Conservation (phyloP, 1,140 invertebrate species). For the Vanessa tameamea region DNA sequence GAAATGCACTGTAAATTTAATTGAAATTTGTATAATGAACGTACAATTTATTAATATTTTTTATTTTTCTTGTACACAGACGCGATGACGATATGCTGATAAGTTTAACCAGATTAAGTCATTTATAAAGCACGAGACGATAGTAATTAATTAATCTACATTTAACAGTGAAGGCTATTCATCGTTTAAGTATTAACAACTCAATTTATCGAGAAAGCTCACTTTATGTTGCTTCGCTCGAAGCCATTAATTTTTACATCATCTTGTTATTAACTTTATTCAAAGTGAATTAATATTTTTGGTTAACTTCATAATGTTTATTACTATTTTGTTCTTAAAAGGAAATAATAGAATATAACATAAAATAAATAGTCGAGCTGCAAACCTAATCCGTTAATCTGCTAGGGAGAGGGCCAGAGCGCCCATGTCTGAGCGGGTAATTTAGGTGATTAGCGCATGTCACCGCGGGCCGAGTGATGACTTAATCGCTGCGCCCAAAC, state of each 20-base stretch:
- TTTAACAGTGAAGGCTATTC: background rate
- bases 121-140: background rate
- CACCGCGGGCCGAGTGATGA: conserved; percentile 41
- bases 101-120: background rate
- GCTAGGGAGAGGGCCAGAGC: conserved; percentile 28
- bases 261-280: conserved; percentile 17
- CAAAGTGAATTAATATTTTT: conserved; percentile 1
- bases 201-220: conserved; percentile 20
- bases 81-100: background rate
- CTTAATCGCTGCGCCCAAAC: conserved; percentile 31
- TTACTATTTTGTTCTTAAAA: background rate
- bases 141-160: background rate
- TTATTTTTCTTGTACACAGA: too few species aligned
- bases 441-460: conserved; percentile 50
- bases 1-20: too few species aligned
- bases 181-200: conserved; percentile 15
- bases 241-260: conserved; percentile 18
- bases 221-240: conserved; percentile 9
- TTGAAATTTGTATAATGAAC: too few species aligned
- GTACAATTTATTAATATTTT: too few species aligned
- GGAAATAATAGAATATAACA: background rate
- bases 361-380: conserved; percentile 27
- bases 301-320: background rate
- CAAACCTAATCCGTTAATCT: conserved; percentile 48
- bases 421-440: conserved; percentile 42